Percentiles rank a stretch among this genome's conserved stretches.
Evolutionary conservation across 2,888 invertebrate species (phyloP).

Genomic region (Smittia aterrima): DNA sequence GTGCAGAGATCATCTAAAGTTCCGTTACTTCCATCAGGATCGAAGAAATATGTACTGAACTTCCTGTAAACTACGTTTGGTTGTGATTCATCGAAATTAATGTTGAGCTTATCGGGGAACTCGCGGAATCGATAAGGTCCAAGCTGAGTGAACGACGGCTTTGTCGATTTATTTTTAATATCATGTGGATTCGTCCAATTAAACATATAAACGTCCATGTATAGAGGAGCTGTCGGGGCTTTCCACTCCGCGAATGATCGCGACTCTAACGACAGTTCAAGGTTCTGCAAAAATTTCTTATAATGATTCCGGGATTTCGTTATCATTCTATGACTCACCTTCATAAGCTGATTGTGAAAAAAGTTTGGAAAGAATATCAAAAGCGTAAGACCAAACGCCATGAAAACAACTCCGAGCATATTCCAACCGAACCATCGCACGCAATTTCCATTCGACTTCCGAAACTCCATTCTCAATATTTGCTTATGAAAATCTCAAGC

Average conservation of each 20-base stretch:
- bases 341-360: neutral
- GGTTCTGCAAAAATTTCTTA: neutral
- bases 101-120: slow-evolving; percentile 62
- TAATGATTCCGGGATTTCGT: neutral
- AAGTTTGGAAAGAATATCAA: neutral
- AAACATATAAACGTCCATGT: slow-evolving; percentile 55
- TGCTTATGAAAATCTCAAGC: no score
- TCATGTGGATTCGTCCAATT: slow-evolving; percentile 62
- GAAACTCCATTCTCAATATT: no score
- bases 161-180: slow-evolving; percentile 55
- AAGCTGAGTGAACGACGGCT: slow-evolving; percentile 54
- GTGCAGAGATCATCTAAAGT: slow-evolving; percentile 67
- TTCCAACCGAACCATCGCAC: no score
- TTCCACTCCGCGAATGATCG: slow-evolving; percentile 58
- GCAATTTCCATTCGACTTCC: no score
- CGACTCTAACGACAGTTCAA: slow-evolving; percentile 51
- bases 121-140: slow-evolving; percentile 62
- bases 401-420: no score
- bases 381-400: neutral
- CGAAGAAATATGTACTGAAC: slow-evolving; percentile 67
- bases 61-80: slow-evolving; percentile 71
- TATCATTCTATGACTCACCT: neutral
- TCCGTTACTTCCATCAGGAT: slow-evolving; percentile 64
- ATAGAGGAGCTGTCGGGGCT: slow-evolving; percentile 53
- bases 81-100: slow-evolving; percentile 66